phyloP scores from a whole-genome alignment of 2,888 invertebrate genomes.

The Troides oblongomaculatus region DNA sequence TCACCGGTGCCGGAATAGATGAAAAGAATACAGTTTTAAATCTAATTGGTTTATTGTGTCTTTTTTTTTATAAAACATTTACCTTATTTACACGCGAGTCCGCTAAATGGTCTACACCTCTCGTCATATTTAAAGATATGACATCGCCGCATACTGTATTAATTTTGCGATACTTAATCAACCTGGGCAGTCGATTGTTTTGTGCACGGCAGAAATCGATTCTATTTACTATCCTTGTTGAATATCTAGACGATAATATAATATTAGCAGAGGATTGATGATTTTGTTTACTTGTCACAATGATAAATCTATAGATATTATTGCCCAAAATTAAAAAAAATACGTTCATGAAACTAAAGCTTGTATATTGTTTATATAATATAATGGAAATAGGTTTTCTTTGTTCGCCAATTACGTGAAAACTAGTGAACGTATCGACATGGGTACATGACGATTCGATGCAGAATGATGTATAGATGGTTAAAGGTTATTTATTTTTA shows the following conservation, averaged over 20 bases:
- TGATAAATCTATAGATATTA: neutral
- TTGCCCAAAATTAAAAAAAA: no score
- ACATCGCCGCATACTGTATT: constrained; percentile 88
- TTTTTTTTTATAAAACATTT: constrained; percentile 27
- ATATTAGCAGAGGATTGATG: neutral
- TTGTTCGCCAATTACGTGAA: no score
- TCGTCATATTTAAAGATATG: constrained; percentile 88
- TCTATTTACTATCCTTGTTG: constrained; percentile 4
- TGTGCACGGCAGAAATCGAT: neutral
- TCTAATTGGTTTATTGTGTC: no score
- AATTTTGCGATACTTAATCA: constrained; percentile 67
- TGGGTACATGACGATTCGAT: no score
- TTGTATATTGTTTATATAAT: no score
- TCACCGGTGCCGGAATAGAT: no score
- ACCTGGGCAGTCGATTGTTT: constrained; percentile 31
- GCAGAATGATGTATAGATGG: no score
- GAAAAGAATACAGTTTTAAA: no score
- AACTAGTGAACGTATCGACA: no score
- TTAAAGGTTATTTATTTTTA: no score
- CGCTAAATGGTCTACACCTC: constrained; percentile 91
- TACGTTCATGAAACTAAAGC: no score
- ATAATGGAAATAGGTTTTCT: no score
- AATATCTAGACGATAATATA: constrained; percentile 4
- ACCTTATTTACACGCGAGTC: constrained; percentile 96
- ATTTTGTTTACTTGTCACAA: neutral